Conservation (phyloP, 2,888 invertebrate species). For the Troides aeacus region DNA sequence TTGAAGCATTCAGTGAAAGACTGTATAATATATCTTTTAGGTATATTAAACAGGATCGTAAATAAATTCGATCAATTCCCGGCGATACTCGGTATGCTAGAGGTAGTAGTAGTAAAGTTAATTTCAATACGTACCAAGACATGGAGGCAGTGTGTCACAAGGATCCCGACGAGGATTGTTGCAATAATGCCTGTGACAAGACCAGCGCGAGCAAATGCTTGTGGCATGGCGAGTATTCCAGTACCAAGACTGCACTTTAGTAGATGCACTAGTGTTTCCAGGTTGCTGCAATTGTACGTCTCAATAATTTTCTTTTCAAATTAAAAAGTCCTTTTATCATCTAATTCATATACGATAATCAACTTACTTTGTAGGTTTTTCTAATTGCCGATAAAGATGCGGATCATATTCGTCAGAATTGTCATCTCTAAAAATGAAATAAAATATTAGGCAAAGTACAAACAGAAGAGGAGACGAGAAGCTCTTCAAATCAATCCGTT, state of each 20-base stretch:
- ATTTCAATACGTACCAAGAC: constrained; percentile 78
- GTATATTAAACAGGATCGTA: too few species aligned
- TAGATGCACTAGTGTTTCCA: constrained; percentile 90
- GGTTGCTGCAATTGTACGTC: constrained; percentile 79
- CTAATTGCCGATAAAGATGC: constrained; percentile 80
- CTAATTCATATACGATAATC: neutral
- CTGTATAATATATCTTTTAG: too few species aligned
- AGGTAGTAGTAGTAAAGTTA: neutral
- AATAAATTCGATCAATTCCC: too few species aligned
- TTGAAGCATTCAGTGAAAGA: too few species aligned
- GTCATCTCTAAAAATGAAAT: constrained; percentile 34
- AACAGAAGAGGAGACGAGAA: too few species aligned
- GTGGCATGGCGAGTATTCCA: constrained; percentile 96
- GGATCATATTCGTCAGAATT: constrained; percentile 82
- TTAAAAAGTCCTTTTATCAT: too few species aligned
- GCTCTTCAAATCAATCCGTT: too few species aligned
- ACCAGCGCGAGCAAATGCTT: constrained; percentile 93
- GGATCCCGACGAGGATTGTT: constrained; percentile 87
- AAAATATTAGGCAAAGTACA: too few species aligned
- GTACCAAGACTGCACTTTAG: constrained; percentile 96
- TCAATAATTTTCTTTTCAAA: neutral
- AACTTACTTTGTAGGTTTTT: constrained; percentile 85
- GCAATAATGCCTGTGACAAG: constrained; percentile 87
- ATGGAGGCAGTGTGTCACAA: constrained; percentile 94
- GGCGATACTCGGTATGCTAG: too few species aligned